Evolutionary conservation across 2,888 invertebrate genomes (phyloP).

Genomic region (Epicampocera succincta): DNA sequence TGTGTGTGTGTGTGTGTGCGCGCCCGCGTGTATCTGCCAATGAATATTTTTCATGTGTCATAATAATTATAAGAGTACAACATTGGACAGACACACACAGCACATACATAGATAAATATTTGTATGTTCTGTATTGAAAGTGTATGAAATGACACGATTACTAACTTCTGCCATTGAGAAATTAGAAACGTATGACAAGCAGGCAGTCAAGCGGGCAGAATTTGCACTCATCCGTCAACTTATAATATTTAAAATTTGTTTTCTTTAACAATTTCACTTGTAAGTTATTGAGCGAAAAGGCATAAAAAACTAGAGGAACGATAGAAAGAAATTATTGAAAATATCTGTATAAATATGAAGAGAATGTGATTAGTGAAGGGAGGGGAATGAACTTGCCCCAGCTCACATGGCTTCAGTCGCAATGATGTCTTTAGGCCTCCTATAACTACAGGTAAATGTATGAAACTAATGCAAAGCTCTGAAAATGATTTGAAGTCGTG

Average conservation of each 20-base stretch:
- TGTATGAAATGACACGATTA: constrained; percentile 43
- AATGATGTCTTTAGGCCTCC: background rate
- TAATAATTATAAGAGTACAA: constrained; percentile 31
- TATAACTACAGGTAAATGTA: background rate
- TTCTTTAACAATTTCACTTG: constrained; percentile 69
- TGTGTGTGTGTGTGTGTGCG: background rate
- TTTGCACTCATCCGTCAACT: constrained; percentile 77
- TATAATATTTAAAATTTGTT: constrained; percentile 79
- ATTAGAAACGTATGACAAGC: constrained; percentile 63
- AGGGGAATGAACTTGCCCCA: too few relatives aligned
- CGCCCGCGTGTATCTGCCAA: background rate
- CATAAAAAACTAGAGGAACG: constrained; percentile 40
- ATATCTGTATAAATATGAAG: background rate
- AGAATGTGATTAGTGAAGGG: too few relatives aligned
- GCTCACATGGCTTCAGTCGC: too few relatives aligned
- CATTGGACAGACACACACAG: constrained; percentile 8
- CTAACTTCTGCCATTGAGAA: constrained; percentile 42
- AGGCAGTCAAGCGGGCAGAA: constrained; percentile 58
- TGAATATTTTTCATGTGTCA: constrained; percentile 35
- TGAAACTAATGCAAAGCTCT: too few relatives aligned
- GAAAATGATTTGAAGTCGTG: too few relatives aligned
- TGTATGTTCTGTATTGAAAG: constrained; percentile 39
- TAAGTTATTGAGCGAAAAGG: constrained; percentile 75
- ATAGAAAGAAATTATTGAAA: constrained; percentile 21
- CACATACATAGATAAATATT: constrained; percentile 11